Percentiles rank a stretch among this genome's conserved stretches.
These are phyloP conservation scores for Aphis gossypii DNA, from an alignment of 1,140 invertebrate genomes.

Conservation along the genomic window DNA sequence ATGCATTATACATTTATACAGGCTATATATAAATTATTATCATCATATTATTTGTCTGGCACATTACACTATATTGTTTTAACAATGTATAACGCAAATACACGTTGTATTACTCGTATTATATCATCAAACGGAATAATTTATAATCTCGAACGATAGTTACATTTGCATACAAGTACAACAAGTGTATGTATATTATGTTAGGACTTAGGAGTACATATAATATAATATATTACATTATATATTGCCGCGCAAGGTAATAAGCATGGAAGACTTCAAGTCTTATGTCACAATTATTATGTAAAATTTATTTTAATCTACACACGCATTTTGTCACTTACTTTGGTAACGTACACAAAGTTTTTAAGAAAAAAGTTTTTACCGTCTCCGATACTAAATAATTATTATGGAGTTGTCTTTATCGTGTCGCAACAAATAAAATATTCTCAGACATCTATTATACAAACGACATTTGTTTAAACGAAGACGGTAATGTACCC, in stretches of 20 bases:
- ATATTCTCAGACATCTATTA: background rate
- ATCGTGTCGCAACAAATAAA: conserved; percentile 2
- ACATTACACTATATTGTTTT: background rate
- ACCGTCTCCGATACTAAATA: background rate
- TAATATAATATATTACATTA: background rate
- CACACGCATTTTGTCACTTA: background rate
- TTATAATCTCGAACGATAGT: background rate
- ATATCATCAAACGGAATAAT: background rate
- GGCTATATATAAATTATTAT: background rate
- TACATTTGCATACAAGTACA: background rate
- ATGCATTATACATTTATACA: background rate
- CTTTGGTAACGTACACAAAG: background rate
- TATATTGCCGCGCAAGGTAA: background rate
- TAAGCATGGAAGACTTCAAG: background rate
- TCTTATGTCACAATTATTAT: background rate
- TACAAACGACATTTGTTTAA: conserved; percentile 34
- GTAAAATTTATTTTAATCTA: background rate
- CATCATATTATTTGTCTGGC: conserved; percentile 7
- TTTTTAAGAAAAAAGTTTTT: background rate
- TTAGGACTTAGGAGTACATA: background rate
- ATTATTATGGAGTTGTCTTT: background rate
- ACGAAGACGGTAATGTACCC: conserved; percentile 25
- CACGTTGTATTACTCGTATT: background rate
- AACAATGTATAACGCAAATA: background rate
- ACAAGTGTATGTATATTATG: background rate